Evolutionary conservation across 2,113 vertebrate genomes (phyloP).

Genomic region (Herpetotheres cachinnans): DNA sequence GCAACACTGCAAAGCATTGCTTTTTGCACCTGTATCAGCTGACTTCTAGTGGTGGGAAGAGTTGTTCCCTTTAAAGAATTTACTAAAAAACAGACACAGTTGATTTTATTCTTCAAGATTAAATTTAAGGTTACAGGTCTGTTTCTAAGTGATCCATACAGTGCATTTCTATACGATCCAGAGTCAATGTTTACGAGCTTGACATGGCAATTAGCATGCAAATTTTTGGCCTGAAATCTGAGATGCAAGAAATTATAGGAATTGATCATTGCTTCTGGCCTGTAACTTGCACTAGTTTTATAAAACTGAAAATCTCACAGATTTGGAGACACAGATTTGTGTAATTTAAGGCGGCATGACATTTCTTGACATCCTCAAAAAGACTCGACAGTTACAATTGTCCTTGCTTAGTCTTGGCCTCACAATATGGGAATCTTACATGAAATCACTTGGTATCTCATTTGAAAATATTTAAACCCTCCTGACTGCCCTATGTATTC

Average conservation of each 20-base stretch:
- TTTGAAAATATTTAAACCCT: background rate
- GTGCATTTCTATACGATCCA: background rate
- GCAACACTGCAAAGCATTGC: rapidly evolving
- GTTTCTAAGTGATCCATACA: background rate
- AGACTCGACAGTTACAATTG: background rate
- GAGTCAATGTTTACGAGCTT: background rate
- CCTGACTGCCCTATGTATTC: background rate
- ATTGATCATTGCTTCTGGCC: background rate
- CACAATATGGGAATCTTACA: background rate
- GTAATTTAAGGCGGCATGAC: background rate
- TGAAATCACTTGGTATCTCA: background rate
- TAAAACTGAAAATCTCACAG: background rate
- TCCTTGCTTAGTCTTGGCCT: background rate
- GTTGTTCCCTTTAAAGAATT: background rate
- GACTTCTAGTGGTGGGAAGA: background rate
- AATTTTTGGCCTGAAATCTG: background rate
- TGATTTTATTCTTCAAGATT: background rate
- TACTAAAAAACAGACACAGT: background rate
- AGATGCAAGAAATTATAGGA: background rate
- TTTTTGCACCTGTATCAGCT: background rate
- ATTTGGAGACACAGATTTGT: background rate
- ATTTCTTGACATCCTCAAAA: background rate
- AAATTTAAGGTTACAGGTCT: background rate
- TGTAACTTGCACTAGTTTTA: background rate
- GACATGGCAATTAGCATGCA: background rate